Evolutionary conservation across 1,140 invertebrate species (phyloP).

Genomic region (Eupristina koningsbergeri): DNA sequence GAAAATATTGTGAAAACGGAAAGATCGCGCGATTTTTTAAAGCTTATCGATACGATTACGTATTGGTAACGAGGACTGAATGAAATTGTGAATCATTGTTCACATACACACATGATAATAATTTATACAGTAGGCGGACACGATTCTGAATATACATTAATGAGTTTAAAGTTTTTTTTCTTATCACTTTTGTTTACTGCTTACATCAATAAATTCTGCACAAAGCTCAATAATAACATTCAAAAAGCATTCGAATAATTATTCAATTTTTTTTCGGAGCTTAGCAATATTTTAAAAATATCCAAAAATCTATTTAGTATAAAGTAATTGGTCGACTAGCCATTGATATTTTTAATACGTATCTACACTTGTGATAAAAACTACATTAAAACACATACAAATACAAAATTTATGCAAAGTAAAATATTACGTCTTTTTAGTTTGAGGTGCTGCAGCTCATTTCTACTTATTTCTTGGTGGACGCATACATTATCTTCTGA

Average conservation of each 20-base stretch:
- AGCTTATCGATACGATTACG: not conserved
- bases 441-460: not conserved
- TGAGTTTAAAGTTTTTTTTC: not conserved
- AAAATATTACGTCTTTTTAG: not conserved
- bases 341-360: too few species aligned
- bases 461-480: not conserved
- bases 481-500: not conserved
- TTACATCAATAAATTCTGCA: too few species aligned
- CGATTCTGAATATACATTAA: not conserved
- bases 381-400: not conserved
- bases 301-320: too few species aligned
- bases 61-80: not conserved
- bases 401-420: not conserved
- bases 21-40: not conserved
- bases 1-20: not conserved
- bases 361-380: not conserved
- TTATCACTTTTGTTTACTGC: not conserved
- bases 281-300: too few species aligned
- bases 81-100: not conserved
- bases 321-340: too few species aligned
- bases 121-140: too few species aligned
- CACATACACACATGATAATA: not conserved
- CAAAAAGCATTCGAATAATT: too few species aligned
- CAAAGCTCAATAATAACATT: too few species aligned
- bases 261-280: too few species aligned